phyloP scores from a whole-genome alignment of 2,113 vertebrate species.

The Vicugna pacos region DNA sequence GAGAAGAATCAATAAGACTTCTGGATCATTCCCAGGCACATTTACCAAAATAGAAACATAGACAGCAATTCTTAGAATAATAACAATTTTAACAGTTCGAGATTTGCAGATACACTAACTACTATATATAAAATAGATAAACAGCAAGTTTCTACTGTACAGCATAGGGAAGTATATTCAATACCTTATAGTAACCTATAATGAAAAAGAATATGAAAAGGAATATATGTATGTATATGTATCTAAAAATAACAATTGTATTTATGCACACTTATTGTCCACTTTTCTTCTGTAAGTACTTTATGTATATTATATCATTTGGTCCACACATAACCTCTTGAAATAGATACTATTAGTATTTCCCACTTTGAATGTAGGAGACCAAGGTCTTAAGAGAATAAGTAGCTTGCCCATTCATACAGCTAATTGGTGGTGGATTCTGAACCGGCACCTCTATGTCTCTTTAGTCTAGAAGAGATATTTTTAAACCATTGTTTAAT shows the following conservation, averaged over 20 bases:
- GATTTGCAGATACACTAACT: too few species aligned
- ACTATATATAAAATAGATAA: too few species aligned
- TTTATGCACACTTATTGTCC: background rate
- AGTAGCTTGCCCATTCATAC: background rate
- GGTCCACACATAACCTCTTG: background rate
- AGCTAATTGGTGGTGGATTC: background rate
- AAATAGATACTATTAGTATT: background rate
- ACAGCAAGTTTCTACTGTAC: too few species aligned
- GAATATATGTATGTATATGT: too few species aligned
- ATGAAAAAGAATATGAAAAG: too few species aligned
- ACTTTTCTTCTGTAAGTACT: background rate
- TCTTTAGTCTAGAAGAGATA: background rate
- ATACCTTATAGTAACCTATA: too few species aligned
- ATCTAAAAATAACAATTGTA: too few species aligned
- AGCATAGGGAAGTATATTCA: too few species aligned
- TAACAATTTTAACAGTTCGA: background rate
- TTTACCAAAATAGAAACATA: slow-evolving; percentile 42
- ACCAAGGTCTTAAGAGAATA: background rate
- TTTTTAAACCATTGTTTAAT: slow-evolving; percentile 12
- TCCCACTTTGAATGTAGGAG: background rate
- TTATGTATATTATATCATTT: background rate
- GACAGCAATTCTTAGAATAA: slow-evolving; percentile 7
- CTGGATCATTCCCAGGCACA: background rate
- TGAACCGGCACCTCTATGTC: background rate
- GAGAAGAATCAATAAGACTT: background rate